Base-by-base conservation (phyloP, 1,140 invertebrate species). In the Neodiprion fabricii region DNA sequence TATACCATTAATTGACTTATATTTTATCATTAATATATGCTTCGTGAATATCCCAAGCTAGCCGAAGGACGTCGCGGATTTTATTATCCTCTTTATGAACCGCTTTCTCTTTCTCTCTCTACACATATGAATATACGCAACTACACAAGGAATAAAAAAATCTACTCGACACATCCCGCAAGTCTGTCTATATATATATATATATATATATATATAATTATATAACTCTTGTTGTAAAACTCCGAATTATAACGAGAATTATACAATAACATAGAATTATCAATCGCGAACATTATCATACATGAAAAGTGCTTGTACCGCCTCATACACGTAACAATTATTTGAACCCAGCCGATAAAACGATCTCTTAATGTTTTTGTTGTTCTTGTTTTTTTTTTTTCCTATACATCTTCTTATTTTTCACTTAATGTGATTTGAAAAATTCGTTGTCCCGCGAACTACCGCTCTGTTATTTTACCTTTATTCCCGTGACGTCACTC, bases 1-100 rank as follows among this genome's bases (percentile, higher is more conserved):
- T 14, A 12, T 71, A 71, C 17, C 69, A 61, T 79, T 79, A 79
- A 77, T 77, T 77, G 75, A 77, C 77, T 77, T 76, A 77, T 75
- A 77, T 67, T 77, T 77, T 75, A 79, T 79, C 67, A 74, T 79
- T 61, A 40, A 40, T 1, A 61, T 61, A 7, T 61, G 53, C n/a
- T 61, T 61, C 53, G 53, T 61, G 53, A 61, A 14, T 12, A 17
- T 61, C 11, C n/a, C 53, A 61, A 17, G 9, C 53, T 61, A 61
- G 9, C 53, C 53, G 53, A 61, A 61, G n/a, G 11, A 61, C 53
- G 53, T 61, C 11, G 53, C n/a, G 4, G n/a, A 61, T 61, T 61
- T 61, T 40, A 40, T 40, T 40, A 40, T 40, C 2, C 28, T 40
- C 28, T 40, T 40, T 40, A 40, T 40, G 28, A 40, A 40, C 28